Evolutionary conservation across 2,888 invertebrate genomes (phyloP).

Genomic region (Elegia similella): DNA sequence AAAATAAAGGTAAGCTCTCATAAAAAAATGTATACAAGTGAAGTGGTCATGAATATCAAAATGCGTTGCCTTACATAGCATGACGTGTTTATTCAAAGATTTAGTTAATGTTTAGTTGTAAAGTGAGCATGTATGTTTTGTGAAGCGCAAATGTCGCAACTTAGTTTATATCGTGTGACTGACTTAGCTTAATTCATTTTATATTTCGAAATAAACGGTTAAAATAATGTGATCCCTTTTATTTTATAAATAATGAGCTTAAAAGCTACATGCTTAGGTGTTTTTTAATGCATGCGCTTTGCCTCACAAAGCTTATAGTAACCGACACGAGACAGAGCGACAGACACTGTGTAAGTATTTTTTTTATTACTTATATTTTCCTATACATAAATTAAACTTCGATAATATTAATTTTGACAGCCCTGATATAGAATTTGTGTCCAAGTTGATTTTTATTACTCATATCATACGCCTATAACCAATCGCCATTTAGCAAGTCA

Average conservation of each 20-base stretch:
- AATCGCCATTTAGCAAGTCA: too few species aligned
- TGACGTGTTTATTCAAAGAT: conserved; percentile 26
- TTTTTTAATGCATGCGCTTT: conserved; percentile 58
- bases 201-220: conserved; percentile 58
- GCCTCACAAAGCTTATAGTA: conserved; percentile 49
- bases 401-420: too few species aligned
- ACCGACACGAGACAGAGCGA: conserved; percentile 28
- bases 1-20: not conserved
- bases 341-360: conserved; percentile 44
- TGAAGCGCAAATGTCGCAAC: conserved; percentile 28
- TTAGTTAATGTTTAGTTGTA: conserved; percentile 31
- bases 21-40: not conserved
- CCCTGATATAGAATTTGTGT: too few species aligned
- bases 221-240: conserved; percentile 34
- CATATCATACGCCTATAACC: too few species aligned
- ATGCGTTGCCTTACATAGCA: conserved; percentile 28
- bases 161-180: conserved; percentile 67
- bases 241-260: conserved; percentile 32
- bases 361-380: conserved; percentile 28
- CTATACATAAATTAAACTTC: conserved; percentile 7
- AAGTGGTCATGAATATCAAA: conserved; percentile 12
- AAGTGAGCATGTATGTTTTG: conserved; percentile 38
- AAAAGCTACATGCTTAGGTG: conserved; percentile 21
- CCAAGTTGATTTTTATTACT: too few species aligned
- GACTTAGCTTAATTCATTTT: conserved; percentile 62